Evolutionary conservation across 2,797 vertebrate species (phyloP), one percentile per base, ranked within the genome.

Genomic region (Notolepis coatsorum): DNA sequence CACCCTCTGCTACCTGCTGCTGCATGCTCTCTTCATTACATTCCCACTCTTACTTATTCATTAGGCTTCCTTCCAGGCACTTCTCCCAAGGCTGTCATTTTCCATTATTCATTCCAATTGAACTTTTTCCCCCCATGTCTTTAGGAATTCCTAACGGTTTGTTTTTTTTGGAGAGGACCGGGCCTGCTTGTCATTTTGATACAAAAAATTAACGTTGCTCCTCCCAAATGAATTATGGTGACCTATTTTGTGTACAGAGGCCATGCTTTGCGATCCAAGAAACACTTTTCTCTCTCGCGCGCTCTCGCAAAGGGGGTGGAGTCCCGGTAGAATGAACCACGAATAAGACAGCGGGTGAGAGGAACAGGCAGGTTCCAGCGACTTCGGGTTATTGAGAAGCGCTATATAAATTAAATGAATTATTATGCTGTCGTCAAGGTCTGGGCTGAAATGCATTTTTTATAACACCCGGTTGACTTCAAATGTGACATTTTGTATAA

Each of bases 51-150:
- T 67, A 59, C 38, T 46, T 53, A 60, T 67, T 67, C 41, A 60
- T 53, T 30, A 59, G 48, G 5, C 48, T 24, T 52, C 39, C 24
- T 67, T 59, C 56, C 37, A 60, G 55, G 64, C 41, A 39, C 56
- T 48, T 52, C 48, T 47, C 64, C 48, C 48, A 45, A 21, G 43
- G 47, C 63, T 66, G 47, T 38, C 30, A 46, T 38, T 52, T 39
- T 59, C 41, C 39, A 67, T 67, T 53, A 59, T 52, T 46, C 48
- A 67, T 67, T 67, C 64, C 64, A 53, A 60, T 38, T 67, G 55
- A 67, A 67, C 48, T 53, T 53, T 38, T 53, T n/a, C n/a, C n/a
- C n/a, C n/a, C 41, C 31, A 31, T 59, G 48, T 67, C 55, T 52
- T 46, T 42, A 31, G 64, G 48, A 67, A 67, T 59, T 59, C 64